Evolutionary conservation across 2,113 vertebrate species (phyloP).

Genomic region (Nannobrachium achirus): DNA sequence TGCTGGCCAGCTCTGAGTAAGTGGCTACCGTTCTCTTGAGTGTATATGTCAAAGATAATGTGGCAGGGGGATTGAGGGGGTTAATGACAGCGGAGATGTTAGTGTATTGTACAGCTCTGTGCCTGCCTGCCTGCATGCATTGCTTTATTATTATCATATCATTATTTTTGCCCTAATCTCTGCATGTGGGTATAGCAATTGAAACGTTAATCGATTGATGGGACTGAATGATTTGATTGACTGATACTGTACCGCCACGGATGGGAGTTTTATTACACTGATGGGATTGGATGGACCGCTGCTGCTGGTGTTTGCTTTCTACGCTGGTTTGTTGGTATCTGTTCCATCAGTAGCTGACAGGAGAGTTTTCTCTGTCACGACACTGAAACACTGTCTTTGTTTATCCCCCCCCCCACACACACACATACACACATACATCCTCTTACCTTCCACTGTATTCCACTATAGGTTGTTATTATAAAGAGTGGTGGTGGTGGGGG

Average conservation of each 20-base stretch:
- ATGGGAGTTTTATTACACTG: constrained; percentile 25
- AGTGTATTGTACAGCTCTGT: too few species aligned
- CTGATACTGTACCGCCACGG: neutral
- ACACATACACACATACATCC: too few species aligned
- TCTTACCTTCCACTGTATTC: too few species aligned
- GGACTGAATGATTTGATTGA: constrained; percentile 31
- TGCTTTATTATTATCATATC: too few species aligned
- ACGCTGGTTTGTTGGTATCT: too few species aligned
- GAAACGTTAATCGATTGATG: neutral
- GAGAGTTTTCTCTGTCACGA: constrained; percentile 71
- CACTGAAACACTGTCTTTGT: constrained; percentile 63
- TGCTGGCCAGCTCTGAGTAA: constrained; percentile 87
- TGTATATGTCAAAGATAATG: constrained; percentile 16
- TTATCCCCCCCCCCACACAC: constrained; percentile 44
- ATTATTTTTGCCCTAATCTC: constrained; percentile 1
- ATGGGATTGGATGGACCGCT: constrained; percentile 30
- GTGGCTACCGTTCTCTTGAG: constrained; percentile 67
- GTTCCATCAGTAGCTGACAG: constrained; percentile 29
- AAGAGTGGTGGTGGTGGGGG: too few species aligned
- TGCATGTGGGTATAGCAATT: constrained; percentile 25
- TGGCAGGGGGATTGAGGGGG: neutral
- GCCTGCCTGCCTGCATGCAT: neutral
- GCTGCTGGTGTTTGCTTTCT: neutral
- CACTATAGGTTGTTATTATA: too few species aligned
- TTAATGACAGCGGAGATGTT: neutral